Evolutionary conservation across 2,797 vertebrate genomes (phyloP).

Genomic region (Cynopterus sphinx): DNA sequence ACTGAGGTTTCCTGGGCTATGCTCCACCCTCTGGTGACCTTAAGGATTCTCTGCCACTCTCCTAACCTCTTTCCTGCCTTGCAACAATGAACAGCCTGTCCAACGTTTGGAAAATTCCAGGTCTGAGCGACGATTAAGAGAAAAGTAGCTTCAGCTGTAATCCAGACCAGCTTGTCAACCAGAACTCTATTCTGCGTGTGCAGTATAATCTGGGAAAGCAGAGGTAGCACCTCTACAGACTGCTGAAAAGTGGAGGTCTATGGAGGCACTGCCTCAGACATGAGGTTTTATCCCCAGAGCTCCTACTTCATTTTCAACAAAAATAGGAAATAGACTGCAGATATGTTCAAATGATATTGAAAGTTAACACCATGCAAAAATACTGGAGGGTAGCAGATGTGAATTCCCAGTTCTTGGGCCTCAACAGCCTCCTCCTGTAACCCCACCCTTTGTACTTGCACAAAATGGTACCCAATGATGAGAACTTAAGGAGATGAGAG

Average conservation of each 20-base stretch:
- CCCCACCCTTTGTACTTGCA: background rate
- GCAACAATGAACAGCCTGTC: constrained; percentile 25
- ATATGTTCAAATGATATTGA: background rate
- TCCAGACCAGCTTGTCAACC: background rate
- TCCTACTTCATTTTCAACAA: background rate
- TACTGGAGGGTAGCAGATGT: background rate
- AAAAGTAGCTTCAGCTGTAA: background rate
- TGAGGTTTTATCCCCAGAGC: background rate
- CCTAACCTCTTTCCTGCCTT: constrained; percentile 15
- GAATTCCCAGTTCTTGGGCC: background rate
- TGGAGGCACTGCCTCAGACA: background rate
- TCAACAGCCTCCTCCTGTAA: background rate
- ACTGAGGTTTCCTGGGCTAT: background rate
- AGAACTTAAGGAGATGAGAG: background rate
- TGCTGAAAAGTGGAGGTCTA: background rate
- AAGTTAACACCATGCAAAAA: background rate
- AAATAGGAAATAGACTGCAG: background rate
- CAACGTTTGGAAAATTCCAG: constrained; percentile 29
- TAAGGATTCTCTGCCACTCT: background rate
- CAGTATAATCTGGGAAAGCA: background rate
- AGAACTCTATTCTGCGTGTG: fast-evolving
- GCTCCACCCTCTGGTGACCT: background rate
- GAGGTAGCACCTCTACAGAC: background rate
- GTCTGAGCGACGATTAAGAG: background rate
- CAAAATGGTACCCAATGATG: background rate